Base-by-base conservation (phyloP, 2,113 vertebrate genomes). In the Chascanopsetta lugubris region DNA sequence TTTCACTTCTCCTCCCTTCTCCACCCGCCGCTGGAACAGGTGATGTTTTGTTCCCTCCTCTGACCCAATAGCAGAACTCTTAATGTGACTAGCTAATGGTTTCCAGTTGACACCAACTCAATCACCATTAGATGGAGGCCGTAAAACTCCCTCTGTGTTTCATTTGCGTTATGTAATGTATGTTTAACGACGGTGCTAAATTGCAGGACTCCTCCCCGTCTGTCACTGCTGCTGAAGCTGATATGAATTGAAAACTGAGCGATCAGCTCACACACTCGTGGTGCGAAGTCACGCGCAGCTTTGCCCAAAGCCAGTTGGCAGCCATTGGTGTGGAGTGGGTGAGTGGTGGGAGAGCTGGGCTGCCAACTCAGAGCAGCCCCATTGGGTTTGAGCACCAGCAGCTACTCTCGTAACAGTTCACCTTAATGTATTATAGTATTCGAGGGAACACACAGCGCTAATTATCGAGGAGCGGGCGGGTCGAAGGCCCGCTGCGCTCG, bases 171-270 rank as follows among this genome's bases (percentile, higher is more conserved):
- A 29, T 17, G 27, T 84, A 69, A 84, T 82, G 69, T 55, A 40
- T 32, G 55, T 74, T 78, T 85, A 82, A 83, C 70, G 65, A 57
- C 27, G 11, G 32, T 18, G 48, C 75, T 77, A 58, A 67, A 81
- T 74, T 71, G 65, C 47, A 43, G 38, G 24, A 61, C 36, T 50
- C 17, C 45, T 21, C 38, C n/a, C n/a, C n/a, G n/a, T 13, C 57
- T 66, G 69, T 78, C 53, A 45, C 47, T 72, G 7, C 27, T 29
- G 27, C 27, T 71, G 59, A 30, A 43, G 12, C 71, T 64, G 27
- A 55, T 45, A 79, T 61, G 48, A 82, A 77, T 79, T 67, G 43
- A 71, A 72, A 66, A 74, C 49, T 79, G 80, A 72, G 69, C 75
- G 66, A 72, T 79, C 55, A 38, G 40, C 57, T 36, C 65, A 73